Base-by-base conservation (phyloP, 2,797 vertebrate genomes). In the Dendrocincla tyrannina region DNA sequence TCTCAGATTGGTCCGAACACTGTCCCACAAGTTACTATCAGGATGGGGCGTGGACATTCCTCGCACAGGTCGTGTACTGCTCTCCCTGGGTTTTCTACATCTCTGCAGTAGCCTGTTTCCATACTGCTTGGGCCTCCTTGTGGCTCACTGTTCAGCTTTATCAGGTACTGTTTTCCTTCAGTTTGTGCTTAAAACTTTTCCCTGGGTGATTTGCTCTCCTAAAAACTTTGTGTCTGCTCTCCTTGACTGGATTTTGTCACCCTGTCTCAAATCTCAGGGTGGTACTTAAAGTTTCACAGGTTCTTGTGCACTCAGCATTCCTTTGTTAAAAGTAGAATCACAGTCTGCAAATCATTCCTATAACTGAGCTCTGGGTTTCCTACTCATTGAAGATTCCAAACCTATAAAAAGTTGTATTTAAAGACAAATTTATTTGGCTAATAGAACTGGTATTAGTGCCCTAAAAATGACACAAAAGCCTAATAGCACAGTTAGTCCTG, bases 31-130 rank as follows among this genome's bases (percentile, higher is more conserved):
- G 93, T 9, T 98, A 98, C 33, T 77, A 90, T 52, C 97, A 98
- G 83, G 98, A 98, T 78, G 99, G 99, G 50, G n/a, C 97, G 0
- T 99, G 99, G 99, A 98, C 74, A 0, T 98, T 96, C 55, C 64
- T 98, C 80, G 98, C 96, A 0, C 97, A 97, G 84, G 97, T 98
- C 64, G 94, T 98, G 10, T 80, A 93, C 91, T 99, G 99, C 82
- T 99, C 99, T 24, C 98, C 99, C 3, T 99, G 99, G 99, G 93
- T 99, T 89, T 97, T 98, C 49, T 97, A 98, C 92, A 91, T 99
- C 89, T 99, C 99, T 77, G 30, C 97, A 69, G 47, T 99, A 25
- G 96, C 98, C 64, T 93, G 97, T 87, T 98, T 99, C 88, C 98
- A 99, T 88, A 97, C 98, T 52, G 95, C 94, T 9, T 99, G 99